Base-by-base conservation (phyloP, 1,140 invertebrate genomes). In the Proales similis region DNA sequence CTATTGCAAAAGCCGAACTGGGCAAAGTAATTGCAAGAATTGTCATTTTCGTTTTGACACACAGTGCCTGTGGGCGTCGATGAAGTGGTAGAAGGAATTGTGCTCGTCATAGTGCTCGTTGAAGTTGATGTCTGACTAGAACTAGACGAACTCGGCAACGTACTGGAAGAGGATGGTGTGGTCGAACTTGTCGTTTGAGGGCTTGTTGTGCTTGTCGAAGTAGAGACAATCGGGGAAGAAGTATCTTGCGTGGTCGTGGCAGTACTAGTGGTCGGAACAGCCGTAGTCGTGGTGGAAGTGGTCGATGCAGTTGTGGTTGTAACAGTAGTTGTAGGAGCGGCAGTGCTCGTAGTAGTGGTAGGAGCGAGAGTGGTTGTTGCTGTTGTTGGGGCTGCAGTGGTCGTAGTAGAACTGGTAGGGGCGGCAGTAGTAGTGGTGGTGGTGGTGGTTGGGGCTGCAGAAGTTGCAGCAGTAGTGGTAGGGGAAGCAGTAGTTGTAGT, bases 201-300 rank as follows among this genome's bases (percentile, higher is more conserved):
- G n/a, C n/a, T 47, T 17, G 45, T 47, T 48, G 47, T 48, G 19
- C 26, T 22, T 48, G 47, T 22, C 29, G 47, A 22, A 22, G 19
- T 26, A 17, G 47, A 4, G 20, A 12, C 9, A 30, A 30, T 27
- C 11, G 43, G 11, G 11, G 5, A 2, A 2, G 5, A 20, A 11
- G 43, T 12, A 1, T 9, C 26, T 2, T 1, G 20, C 20, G 43
- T 5, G 11, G n/a, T n/a, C n/a, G n/a, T n/a, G n/a, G n/a, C n/a
- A n/a, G 2, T 46, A 2, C 19, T 5, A 12, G 11, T 5, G 26
- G 33, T 9, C 14, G 33, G 33, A 36, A 14, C 9, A 36, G 33
- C 14, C 14, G 33, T 48, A 6, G 46, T n/a, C 32, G 46, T 48
- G 2, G 46, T 3, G 17, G 46, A 0, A 11, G 48, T 39, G 27